These are phyloP conservation scores for Eupleurogrammus muticus DNA, from an alignment of 2,797 vertebrate genomes.

Conservation along the genomic window DNA sequence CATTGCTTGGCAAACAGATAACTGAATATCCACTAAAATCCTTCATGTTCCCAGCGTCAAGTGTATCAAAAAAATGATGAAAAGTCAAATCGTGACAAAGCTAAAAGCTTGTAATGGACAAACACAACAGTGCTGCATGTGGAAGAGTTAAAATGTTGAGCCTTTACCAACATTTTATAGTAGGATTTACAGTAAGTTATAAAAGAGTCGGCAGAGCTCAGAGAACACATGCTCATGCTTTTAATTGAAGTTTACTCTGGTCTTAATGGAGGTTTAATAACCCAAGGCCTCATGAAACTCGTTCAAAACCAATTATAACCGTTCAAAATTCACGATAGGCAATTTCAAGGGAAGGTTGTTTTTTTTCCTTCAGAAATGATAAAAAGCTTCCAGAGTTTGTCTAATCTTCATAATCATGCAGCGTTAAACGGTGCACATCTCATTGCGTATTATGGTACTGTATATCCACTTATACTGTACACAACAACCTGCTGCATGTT, in stretches of 20 bases:
- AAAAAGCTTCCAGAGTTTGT: not conserved
- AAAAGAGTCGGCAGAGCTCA: not conserved
- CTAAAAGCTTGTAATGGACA: too few relatives aligned
- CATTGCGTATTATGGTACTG: not conserved
- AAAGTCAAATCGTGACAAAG: too few relatives aligned
- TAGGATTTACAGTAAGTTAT: not conserved
- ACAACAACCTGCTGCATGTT: not conserved
- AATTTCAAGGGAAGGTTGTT: constrained; percentile 1
- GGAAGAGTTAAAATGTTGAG: too few relatives aligned
- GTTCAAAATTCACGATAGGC: not conserved
- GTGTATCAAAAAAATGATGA: too few relatives aligned
- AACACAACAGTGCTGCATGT: too few relatives aligned
- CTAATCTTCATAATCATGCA: not conserved
- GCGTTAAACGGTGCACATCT: not conserved
- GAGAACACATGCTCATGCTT: not conserved
- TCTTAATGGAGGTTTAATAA: too few relatives aligned
- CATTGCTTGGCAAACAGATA: too few relatives aligned
- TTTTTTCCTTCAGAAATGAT: constrained; percentile 9
- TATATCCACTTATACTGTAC: not conserved
- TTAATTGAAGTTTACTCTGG: not conserved
- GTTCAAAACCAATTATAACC: constrained; percentile 4
- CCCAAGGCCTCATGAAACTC: not conserved
- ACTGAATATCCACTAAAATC: too few relatives aligned
- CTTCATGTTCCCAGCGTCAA: too few relatives aligned
- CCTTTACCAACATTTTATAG: not conserved